A percentile compares a stretch with the other conserved stretches of the same genome.
Conservation (phyloP, 2,113 vertebrate species). For the Rutilus rutilus region DNA sequence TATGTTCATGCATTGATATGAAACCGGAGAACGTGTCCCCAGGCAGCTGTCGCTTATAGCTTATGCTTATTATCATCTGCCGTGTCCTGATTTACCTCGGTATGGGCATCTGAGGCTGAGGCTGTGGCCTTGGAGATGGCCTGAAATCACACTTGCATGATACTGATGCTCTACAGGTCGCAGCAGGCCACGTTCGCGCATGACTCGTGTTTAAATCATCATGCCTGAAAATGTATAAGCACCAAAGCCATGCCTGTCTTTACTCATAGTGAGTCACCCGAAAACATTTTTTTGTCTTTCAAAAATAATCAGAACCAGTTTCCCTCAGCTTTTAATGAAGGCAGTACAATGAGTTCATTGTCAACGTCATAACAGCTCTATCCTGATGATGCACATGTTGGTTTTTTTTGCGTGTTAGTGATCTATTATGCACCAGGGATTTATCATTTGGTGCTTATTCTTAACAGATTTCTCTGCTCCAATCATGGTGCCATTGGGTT, state of each 20-base stretch:
- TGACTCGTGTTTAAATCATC: constrained; percentile 3
- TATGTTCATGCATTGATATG: constrained; percentile 20
- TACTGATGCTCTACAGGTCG: not conserved
- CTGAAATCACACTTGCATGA: constrained; percentile 29
- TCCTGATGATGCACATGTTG: constrained; percentile 8
- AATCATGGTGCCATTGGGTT: not conserved
- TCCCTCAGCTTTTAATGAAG: not conserved
- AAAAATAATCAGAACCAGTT: constrained; percentile 5
- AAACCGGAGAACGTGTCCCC: not conserved
- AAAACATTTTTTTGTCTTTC: not conserved
- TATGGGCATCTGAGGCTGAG: not conserved
- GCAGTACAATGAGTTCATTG: not conserved
- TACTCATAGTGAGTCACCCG: constrained; percentile 8
- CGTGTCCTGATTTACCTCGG: constrained; percentile 12
- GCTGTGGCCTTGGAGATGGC: not conserved
- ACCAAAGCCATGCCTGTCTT: constrained; percentile 17
- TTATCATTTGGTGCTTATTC: constrained; percentile 2
- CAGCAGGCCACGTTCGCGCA: not conserved
- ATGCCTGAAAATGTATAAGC: not conserved
- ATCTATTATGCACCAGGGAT: not conserved
- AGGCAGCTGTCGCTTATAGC: not conserved
- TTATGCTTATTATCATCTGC: constrained; percentile 2
- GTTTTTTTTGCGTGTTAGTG: not conserved
- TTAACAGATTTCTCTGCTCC: constrained; percentile 12
- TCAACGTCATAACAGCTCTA: not conserved